These are phyloP conservation scores for Scleropages formosus DNA, from an alignment of 2,797 vertebrate genomes.

Conservation along the genomic window DNA sequence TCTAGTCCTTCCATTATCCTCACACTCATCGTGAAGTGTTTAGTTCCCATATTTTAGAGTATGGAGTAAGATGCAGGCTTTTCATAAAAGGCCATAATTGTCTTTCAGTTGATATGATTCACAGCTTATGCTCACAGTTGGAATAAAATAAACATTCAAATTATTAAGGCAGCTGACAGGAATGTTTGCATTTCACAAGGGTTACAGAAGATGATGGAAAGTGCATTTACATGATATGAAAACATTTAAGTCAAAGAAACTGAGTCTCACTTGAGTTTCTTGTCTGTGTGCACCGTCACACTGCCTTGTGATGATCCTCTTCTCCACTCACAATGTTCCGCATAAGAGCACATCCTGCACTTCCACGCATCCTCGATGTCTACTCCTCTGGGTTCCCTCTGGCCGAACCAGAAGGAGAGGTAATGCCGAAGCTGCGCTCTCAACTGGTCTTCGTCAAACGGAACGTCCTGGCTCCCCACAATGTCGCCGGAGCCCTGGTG, in stretches of 20 bases:
- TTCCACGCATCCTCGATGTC: constrained; percentile 75
- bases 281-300: background rate
- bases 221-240: background rate
- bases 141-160: too few species aligned
- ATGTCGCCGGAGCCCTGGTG: constrained; percentile 57
- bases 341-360: constrained; percentile 61
- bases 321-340: constrained; percentile 64
- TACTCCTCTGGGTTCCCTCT: constrained; percentile 65
- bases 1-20: too few species aligned
- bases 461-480: constrained; percentile 56
- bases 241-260: background rate
- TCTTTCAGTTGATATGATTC: too few species aligned
- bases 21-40: too few species aligned
- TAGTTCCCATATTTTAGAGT: too few species aligned
- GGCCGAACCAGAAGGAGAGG: constrained; percentile 67
- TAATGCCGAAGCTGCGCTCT: constrained; percentile 50
- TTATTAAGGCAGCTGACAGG: too few species aligned
- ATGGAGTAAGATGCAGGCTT: too few species aligned
- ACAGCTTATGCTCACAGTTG: too few species aligned
- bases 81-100: too few species aligned
- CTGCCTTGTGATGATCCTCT: constrained; percentile 25
- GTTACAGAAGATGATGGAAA: background rate
- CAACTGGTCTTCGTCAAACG: constrained; percentile 56
- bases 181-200: too few species aligned
- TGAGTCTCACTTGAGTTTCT: constrained; percentile 27